phyloP scores from a whole-genome alignment of 2,113 vertebrate species.

The Piaya cayana region DNA sequence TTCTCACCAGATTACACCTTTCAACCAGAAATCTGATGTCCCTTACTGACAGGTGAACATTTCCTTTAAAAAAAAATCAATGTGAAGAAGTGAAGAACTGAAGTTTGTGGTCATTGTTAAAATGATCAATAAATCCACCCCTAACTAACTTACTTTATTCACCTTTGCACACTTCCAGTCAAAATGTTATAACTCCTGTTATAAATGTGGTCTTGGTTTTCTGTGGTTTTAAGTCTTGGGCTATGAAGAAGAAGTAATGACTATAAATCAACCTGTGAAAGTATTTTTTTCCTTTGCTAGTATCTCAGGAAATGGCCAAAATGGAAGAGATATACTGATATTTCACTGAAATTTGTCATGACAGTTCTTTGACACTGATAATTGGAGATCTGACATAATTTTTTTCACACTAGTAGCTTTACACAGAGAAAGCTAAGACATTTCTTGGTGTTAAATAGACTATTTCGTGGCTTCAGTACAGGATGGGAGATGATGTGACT shows the following conservation, averaged over 20 bases:
- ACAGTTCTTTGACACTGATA: neutral
- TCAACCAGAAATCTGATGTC: neutral
- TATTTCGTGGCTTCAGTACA: no score
- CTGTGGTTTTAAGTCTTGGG: neutral
- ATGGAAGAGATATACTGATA: neutral
- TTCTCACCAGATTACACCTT: neutral
- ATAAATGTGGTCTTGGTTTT: neutral
- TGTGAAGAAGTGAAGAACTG: neutral
- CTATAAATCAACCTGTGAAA: neutral
- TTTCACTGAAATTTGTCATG: neutral
- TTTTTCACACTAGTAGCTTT: neutral
- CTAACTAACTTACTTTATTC: neutral
- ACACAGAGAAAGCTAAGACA: neutral
- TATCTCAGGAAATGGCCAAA: neutral
- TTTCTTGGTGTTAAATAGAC: neutral
- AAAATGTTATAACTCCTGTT: neutral
- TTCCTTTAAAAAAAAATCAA: neutral
- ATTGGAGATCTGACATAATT: neutral
- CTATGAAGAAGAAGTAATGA: neutral
- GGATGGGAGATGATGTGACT: no score
- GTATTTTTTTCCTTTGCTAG: neutral
- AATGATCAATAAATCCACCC: neutral
- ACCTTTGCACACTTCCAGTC: neutral
- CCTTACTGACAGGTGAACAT: neutral
- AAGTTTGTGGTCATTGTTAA: neutral